phyloP scores from a whole-genome alignment of 2,113 vertebrate species.

The Atlantisia rogersi region DNA sequence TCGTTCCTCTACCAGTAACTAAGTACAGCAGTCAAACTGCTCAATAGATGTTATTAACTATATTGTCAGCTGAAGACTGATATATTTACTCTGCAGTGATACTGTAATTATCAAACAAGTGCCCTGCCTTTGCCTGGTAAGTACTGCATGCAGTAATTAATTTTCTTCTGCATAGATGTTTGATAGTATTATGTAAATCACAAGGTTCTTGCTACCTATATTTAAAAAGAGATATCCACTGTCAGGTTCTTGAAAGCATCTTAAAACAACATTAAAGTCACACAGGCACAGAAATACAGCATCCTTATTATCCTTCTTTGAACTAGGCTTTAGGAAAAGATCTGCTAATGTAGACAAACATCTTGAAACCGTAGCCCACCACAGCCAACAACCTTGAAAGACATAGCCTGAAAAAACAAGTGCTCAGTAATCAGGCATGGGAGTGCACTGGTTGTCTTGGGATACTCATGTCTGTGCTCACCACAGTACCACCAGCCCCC shows the following conservation, averaged over 20 bases:
- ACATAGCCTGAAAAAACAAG: fast-evolving
- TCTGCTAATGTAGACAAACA: background rate
- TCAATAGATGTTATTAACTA: constrained; percentile 39
- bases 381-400: background rate
- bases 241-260: background rate
- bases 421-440: fast-evolving
- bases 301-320: background rate
- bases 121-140: constrained; percentile 21
- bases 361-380: background rate
- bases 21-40: background rate
- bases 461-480: too few relatives aligned
- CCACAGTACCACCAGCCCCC: fast-evolving
- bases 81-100: constrained; percentile 32
- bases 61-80: background rate
- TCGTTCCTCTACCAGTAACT: background rate
- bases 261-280: background rate
- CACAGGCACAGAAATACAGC: background rate
- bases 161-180: background rate
- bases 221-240: background rate
- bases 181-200: background rate
- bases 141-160: constrained; percentile 8
- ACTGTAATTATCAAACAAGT: constrained; percentile 27
- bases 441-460: background rate
- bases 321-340: background rate
- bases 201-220: background rate